A percentile compares a stretch with the other conserved stretches of the same genome.
Conservation (phyloP, 2,797 vertebrate species). For the Poeciliopsis presidionis region DNA sequence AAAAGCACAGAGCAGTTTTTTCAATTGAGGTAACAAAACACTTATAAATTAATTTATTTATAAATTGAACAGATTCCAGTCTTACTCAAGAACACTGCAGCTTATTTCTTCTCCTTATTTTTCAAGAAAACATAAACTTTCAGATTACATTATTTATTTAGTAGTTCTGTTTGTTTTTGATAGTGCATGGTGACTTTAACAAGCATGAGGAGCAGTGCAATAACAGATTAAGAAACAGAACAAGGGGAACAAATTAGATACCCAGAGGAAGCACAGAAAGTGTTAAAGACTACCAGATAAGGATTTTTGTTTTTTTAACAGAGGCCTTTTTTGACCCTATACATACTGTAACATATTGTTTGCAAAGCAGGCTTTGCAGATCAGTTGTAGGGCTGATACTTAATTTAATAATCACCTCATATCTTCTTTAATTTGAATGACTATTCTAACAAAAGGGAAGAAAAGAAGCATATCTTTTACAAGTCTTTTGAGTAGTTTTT, state of each 20-base stretch:
- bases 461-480: too few relatives aligned
- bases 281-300: too few relatives aligned
- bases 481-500: too few relatives aligned
- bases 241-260: not conserved
- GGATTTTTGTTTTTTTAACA: too few relatives aligned
- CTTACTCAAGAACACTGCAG: not conserved
- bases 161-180: not conserved
- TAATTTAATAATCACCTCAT: too few relatives aligned
- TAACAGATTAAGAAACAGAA: not conserved
- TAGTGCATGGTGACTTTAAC: too few relatives aligned
- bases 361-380: too few relatives aligned
- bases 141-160: not conserved
- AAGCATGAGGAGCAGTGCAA: not conserved
- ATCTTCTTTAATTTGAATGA: too few relatives aligned
- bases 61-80: not conserved
- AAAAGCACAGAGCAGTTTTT: not conserved
- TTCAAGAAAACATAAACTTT: not conserved
- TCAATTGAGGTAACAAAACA: not conserved
- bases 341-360: too few relatives aligned
- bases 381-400: too few relatives aligned
- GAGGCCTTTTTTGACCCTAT: too few relatives aligned
- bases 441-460: too few relatives aligned
- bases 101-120: not conserved
- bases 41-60: not conserved
- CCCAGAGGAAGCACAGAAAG: not conserved